Percentiles rank a stretch among this genome's conserved stretches.
These are phyloP conservation scores for Pholis gunnellus DNA, from an alignment of 2,113 vertebrate species.

Conservation along the genomic window DNA sequence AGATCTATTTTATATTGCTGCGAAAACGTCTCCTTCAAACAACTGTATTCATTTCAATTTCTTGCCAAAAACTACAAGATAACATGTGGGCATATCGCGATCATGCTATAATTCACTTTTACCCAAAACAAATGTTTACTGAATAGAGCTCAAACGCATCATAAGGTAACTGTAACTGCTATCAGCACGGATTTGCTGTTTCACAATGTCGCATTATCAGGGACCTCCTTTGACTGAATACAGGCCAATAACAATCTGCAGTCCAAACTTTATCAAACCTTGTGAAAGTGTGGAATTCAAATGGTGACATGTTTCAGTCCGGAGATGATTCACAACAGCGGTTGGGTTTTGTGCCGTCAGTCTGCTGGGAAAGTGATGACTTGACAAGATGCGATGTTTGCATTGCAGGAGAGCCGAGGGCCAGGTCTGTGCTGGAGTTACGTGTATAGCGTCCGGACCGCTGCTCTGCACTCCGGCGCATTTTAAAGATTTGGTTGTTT, in stretches of 20 bases:
- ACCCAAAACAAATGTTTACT: too few species aligned
- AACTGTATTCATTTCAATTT: too few species aligned
- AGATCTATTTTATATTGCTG: not conserved
- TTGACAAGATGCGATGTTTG: slow-evolving; percentile 52
- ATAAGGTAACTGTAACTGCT: too few species aligned
- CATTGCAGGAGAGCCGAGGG: slow-evolving; percentile 3
- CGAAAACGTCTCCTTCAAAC: not conserved
- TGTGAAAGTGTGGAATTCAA: not conserved
- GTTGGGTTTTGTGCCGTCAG: not conserved
- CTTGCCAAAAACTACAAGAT: too few species aligned
- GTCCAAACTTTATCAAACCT: too few species aligned
- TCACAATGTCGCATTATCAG: too few species aligned
- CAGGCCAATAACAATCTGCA: too few species aligned
- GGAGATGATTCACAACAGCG: not conserved
- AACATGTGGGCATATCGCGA: too few species aligned
- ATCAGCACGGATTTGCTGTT: too few species aligned
- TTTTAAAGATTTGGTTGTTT: slow-evolving; percentile 17
- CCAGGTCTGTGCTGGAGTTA: slow-evolving; percentile 16
- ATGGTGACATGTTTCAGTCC: not conserved
- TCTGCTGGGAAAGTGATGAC: slow-evolving; percentile 43
- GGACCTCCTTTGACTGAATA: too few species aligned
- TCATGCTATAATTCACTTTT: too few species aligned
- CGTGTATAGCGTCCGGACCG: slow-evolving; percentile 1
- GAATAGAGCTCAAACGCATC: too few species aligned
- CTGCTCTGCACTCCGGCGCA: not conserved